Conservation (phyloP, 2,797 vertebrate species). For the Myiotriccus ornatus region DNA sequence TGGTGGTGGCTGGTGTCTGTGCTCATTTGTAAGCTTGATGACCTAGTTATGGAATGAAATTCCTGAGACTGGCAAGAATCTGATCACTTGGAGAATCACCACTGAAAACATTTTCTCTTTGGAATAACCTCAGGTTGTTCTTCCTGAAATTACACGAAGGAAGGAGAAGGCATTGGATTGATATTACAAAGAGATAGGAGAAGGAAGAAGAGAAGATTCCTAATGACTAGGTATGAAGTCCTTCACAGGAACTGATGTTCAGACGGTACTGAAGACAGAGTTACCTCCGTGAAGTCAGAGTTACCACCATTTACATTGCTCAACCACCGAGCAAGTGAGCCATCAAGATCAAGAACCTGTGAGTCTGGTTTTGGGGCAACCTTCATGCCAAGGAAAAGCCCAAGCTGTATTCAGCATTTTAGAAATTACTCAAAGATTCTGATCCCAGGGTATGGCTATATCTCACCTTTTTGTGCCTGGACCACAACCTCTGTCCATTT, state of each 20-base stretch:
- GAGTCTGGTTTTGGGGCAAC: slow-evolving; percentile 13
- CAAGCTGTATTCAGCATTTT: slow-evolving; percentile 11
- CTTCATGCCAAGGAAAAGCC: background rate
- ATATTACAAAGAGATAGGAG: background rate
- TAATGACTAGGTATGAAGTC: background rate
- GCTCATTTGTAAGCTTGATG: background rate
- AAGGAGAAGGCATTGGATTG: background rate
- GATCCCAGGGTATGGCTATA: background rate
- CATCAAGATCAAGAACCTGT: background rate
- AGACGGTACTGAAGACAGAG: background rate
- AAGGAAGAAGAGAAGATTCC: background rate
- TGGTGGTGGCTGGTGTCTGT: background rate
- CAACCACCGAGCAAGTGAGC: background rate
- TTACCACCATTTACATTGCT: background rate
- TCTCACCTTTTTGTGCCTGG: background rate
- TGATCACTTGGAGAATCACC: background rate
- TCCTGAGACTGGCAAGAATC: background rate
- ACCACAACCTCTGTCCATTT: background rate
- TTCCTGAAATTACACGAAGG: background rate
- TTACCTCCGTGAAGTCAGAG: background rate
- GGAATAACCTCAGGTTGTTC: background rate
- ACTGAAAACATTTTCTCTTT: background rate
- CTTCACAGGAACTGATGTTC: background rate
- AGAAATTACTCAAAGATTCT: background rate
- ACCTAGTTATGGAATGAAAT: background rate